Evolutionary conservation across 2,888 invertebrate genomes (phyloP).

Genomic region (Melipona beecheii): DNA sequence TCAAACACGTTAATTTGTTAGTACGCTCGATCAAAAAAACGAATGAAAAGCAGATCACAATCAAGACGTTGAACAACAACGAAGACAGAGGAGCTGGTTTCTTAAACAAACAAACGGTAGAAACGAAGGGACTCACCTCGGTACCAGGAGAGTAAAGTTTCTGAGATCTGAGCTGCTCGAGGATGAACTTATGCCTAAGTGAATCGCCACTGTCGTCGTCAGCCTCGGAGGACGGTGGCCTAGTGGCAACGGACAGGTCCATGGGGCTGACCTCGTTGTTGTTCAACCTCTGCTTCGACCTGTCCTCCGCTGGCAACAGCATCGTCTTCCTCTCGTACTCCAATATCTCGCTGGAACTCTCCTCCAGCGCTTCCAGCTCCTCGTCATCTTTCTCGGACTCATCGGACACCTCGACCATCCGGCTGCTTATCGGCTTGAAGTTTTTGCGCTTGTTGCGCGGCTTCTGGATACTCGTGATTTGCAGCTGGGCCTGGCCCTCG

Average conservation of each 20-base stretch:
- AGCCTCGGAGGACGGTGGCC: conserved; percentile 80
- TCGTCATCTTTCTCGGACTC: conserved; percentile 78
- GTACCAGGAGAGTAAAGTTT: conserved; percentile 81
- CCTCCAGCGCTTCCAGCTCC: conserved; percentile 69
- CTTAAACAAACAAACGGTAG: not conserved
- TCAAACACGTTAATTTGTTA: too few relatives aligned
- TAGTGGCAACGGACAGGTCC: conserved; percentile 81
- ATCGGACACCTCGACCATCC: conserved; percentile 83
- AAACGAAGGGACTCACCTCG: conserved; percentile 74
- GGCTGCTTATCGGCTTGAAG: conserved; percentile 83
- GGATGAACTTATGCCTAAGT: conserved; percentile 81
- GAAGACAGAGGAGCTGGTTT: not conserved
- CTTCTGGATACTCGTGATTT: conserved; percentile 78
- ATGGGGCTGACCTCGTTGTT: conserved; percentile 82
- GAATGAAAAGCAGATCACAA: too few relatives aligned
- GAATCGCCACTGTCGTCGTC: conserved; percentile 82
- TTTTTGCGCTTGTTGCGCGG: conserved; percentile 86
- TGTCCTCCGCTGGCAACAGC: conserved; percentile 74
- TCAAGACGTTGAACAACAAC: not conserved
- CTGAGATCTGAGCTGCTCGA: conserved; percentile 81
- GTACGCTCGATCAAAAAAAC: too few relatives aligned
- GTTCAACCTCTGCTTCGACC: conserved; percentile 77
- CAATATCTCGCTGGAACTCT: conserved; percentile 73
- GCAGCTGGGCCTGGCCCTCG: conserved; percentile 78
- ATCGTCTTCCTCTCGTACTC: conserved; percentile 79